phyloP scores from a whole-genome alignment of 1,140 invertebrate genomes.

The Bombus picipes region DNA sequence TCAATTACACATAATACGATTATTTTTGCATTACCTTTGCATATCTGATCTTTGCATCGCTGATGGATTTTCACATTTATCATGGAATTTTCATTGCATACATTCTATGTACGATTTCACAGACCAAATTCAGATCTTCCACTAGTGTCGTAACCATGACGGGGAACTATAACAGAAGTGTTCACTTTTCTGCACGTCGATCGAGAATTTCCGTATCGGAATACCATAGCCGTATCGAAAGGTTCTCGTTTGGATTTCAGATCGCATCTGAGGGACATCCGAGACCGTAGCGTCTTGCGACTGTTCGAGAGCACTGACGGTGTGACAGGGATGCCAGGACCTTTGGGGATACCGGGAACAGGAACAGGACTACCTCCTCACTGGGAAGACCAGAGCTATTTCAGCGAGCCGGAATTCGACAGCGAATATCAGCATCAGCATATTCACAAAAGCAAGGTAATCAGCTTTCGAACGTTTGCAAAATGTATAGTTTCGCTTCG shows the following conservation, averaged over 20 bases:
- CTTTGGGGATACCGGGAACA: constrained; percentile 78
- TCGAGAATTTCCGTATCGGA: not conserved
- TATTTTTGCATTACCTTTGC: too few relatives aligned
- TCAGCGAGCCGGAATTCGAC: constrained; percentile 96
- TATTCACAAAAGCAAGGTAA: constrained; percentile 95
- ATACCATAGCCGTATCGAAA: not conserved
- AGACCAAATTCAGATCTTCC: too few relatives aligned
- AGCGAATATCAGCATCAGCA: constrained; percentile 96
- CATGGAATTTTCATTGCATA: not conserved
- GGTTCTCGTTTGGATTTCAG: constrained; percentile 77
- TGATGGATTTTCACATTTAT: not conserved
- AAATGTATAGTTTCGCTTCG: not conserved
- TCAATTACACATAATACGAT: not conserved
- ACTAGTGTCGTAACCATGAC: too few relatives aligned
- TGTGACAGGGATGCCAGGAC: constrained; percentile 83
- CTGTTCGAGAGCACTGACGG: constrained; percentile 93
- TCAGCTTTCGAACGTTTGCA: constrained; percentile 74
- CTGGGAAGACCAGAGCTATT: constrained; percentile 92
- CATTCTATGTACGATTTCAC: not conserved
- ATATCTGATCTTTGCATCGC: not conserved
- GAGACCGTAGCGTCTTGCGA: constrained; percentile 94
- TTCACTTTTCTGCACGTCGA: too few relatives aligned
- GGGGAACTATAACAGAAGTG: too few relatives aligned
- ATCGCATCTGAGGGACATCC: constrained; percentile 93
- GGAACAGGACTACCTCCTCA: constrained; percentile 79